phyloP scores from a whole-genome alignment of 2,797 vertebrate genomes.

The Orestias chungarensis region DNA sequence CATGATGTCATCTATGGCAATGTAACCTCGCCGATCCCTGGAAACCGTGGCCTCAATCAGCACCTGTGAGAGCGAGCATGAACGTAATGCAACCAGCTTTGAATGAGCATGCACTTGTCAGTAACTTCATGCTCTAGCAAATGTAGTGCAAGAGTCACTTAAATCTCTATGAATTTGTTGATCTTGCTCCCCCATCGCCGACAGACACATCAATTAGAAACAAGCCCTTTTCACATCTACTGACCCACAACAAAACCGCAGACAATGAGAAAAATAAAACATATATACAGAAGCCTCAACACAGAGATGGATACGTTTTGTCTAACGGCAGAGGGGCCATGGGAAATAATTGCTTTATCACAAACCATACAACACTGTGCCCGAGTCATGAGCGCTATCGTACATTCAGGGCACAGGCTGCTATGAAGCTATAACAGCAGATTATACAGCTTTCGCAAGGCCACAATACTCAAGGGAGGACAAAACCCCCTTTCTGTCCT shows the following conservation, averaged over 20 bases:
- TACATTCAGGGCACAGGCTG: slow-evolving; percentile 59
- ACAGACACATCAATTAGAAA: slow-evolving; percentile 59
- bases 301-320: slow-evolving; percentile 58
- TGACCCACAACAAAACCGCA: slow-evolving; percentile 59
- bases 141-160: slow-evolving; percentile 12
- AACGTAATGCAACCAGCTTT: slow-evolving; percentile 38
- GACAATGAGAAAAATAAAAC: slow-evolving; percentile 44
- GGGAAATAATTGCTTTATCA: slow-evolving; percentile 79
- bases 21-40: slow-evolving; percentile 87
- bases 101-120: slow-evolving; percentile 24
- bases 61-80: slow-evolving; percentile 80
- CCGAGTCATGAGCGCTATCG: slow-evolving; percentile 70
- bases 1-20: slow-evolving; percentile 95
- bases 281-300: slow-evolving; percentile 44
- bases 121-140: slow-evolving; percentile 35
- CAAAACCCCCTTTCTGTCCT: slow-evolving; percentile 51
- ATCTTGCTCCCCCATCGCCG: slow-evolving; percentile 32
- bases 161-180: slow-evolving; percentile 12
- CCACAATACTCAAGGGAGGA: slow-evolving; percentile 66
- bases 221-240: slow-evolving; percentile 47
- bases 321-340: slow-evolving; percentile 59
- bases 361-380: slow-evolving; percentile 53
- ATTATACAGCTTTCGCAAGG: slow-evolving; percentile 66
- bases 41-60: slow-evolving; percentile 93
- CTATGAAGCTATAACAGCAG: slow-evolving; percentile 57